Conservation (phyloP, 2,797 vertebrate genomes). For the Taenioides sp. region DNA sequence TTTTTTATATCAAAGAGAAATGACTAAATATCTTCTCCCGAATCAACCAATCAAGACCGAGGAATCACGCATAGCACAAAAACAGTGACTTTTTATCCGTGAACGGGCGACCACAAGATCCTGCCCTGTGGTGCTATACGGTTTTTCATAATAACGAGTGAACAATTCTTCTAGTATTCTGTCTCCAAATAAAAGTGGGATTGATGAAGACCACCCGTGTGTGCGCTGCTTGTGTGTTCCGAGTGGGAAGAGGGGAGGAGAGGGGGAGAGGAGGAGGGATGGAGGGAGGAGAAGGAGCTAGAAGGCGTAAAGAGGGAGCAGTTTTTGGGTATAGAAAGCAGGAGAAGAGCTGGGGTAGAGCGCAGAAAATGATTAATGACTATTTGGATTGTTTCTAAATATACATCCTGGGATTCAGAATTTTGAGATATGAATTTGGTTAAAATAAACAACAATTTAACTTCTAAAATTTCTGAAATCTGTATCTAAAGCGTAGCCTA, state of each 20-base stretch:
- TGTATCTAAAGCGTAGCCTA: too few species aligned
- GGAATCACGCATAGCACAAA: conserved; percentile 70
- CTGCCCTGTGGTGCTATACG: conserved; percentile 77
- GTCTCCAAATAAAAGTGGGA: conserved; percentile 77
- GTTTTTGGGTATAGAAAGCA: too few species aligned
- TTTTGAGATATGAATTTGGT: too few species aligned
- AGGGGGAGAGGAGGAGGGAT: background rate
- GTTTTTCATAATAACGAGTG: conserved; percentile 69
- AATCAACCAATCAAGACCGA: conserved; percentile 51
- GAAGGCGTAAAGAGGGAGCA: too few species aligned
- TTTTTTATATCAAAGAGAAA: conserved; percentile 43
- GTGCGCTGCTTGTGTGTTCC: conserved; percentile 51
- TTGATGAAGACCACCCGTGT: conserved; percentile 75
- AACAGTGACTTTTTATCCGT: conserved; percentile 71
- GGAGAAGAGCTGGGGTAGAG: too few species aligned
- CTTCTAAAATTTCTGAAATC: too few species aligned
- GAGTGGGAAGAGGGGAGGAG: background rate
- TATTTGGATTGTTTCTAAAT: too few species aligned
- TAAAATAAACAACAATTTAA: too few species aligned
- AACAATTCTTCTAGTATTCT: conserved; percentile 60
- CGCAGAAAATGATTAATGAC: too few species aligned
- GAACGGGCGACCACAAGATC: conserved; percentile 68
- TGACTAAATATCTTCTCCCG: conserved; percentile 53
- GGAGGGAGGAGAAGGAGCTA: background rate
- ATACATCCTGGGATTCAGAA: too few species aligned